phyloP scores from a whole-genome alignment of 1,140 invertebrate genomes.

The Nasonia giraulti region DNA sequence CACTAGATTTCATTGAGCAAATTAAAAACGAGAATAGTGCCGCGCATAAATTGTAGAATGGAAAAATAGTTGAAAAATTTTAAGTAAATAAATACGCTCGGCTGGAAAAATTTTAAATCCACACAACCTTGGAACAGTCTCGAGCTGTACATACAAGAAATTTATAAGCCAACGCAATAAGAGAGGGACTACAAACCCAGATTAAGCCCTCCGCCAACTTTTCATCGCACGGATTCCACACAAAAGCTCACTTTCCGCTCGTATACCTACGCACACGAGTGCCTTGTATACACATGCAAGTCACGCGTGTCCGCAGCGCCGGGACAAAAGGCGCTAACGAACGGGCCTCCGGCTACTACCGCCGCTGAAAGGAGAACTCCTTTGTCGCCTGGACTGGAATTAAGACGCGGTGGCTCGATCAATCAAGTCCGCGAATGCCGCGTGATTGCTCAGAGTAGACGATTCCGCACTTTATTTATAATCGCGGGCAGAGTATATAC shows the following conservation, averaged over 20 bases:
- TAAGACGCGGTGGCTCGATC: constrained; percentile 18
- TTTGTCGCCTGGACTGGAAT: constrained; percentile 10
- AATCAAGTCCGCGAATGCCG: constrained; percentile 14
- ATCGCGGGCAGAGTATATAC: background rate
- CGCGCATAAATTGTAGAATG: background rate
- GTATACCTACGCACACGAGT: background rate
- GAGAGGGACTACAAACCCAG: background rate
- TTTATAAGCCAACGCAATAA: background rate
- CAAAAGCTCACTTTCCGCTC: background rate
- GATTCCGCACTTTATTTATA: background rate
- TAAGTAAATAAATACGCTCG: background rate
- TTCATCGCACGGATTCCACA: background rate
- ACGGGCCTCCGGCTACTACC: constrained; percentile 6
- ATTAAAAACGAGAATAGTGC: too few relatives aligned
- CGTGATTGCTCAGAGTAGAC: background rate
- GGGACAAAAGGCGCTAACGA: constrained; percentile 42
- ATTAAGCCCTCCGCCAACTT: background rate
- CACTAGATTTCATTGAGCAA: too few relatives aligned
- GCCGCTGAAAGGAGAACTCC: background rate
- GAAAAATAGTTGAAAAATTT: too few relatives aligned
- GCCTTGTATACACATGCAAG: constrained; percentile 21
- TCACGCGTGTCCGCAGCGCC: constrained; percentile 26
- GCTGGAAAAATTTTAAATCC: background rate
- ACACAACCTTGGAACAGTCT: background rate
- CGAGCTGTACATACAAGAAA: background rate